Conservation (phyloP, 1,140 invertebrate genomes). For the Zeugodacus cucurbitae region DNA sequence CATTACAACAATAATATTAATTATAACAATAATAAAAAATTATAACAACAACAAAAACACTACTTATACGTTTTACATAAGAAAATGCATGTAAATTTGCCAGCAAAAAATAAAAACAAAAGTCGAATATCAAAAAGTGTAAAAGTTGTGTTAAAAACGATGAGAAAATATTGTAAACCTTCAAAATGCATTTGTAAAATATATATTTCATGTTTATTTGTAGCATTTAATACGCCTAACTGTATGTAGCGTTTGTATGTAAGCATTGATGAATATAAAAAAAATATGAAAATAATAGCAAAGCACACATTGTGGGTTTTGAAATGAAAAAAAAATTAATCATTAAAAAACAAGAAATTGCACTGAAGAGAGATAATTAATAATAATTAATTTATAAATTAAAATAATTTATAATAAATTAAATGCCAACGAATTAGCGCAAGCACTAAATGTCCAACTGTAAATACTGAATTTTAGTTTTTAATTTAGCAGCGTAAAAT, state of each 20-base stretch:
- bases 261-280: neutral
- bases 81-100: slow-evolving; percentile 7
- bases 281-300: neutral
- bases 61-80: neutral
- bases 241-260: slow-evolving; percentile 18
- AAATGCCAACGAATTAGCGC: neutral
- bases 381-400: neutral
- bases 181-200: slow-evolving; percentile 18
- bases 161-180: neutral
- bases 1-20: slow-evolving; percentile 19
- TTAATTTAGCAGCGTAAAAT: neutral
- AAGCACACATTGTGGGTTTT: neutral
- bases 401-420: neutral
- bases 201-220: neutral
- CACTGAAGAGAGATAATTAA: neutral
- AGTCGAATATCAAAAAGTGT: neutral
- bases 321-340: neutral
- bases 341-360: neutral
- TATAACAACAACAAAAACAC: neutral
- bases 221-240: neutral
- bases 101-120: neutral
- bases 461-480: slow-evolving; percentile 1
- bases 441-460: neutral
- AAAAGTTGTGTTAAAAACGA: neutral
- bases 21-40: neutral